A percentile compares a stretch with the other conserved stretches of the same genome.
phyloP scores from a whole-genome alignment of 2,888 invertebrate species.

The Belgica antarctica region DNA sequence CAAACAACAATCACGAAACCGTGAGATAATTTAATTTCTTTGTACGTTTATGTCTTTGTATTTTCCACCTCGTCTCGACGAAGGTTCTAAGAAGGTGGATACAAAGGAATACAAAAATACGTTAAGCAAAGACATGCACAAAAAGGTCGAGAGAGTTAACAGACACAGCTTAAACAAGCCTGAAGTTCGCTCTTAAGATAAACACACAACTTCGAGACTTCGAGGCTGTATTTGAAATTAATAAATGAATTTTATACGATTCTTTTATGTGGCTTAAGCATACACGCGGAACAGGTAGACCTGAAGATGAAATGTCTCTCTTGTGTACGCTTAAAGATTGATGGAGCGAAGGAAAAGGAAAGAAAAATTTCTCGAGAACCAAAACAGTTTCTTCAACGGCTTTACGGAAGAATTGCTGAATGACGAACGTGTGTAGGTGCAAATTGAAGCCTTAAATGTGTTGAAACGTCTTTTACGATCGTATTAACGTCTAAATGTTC shows the following conservation, averaged over 20 bases:
- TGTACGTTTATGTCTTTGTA: constrained; percentile 32
- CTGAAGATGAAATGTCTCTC: constrained; percentile 34
- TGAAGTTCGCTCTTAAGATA: constrained; percentile 23
- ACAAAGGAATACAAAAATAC: constrained; percentile 26
- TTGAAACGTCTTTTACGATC: neutral
- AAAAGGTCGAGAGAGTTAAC: too few relatives aligned
- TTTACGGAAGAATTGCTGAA: neutral
- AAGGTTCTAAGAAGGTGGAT: neutral
- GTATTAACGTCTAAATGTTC: neutral
- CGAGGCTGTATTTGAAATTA: constrained; percentile 32
- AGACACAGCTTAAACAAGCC: constrained; percentile 23
- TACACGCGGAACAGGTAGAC: constrained; percentile 36
- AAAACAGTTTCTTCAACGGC: neutral
- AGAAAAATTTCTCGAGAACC: neutral
- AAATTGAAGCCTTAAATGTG: constrained; percentile 17
- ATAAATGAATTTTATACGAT: constrained; percentile 37
- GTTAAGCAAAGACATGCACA: constrained; percentile 36
- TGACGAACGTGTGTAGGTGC: constrained; percentile 19
- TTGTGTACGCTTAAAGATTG: constrained; percentile 16
- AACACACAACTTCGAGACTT: constrained; percentile 24
- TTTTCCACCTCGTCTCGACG: neutral
- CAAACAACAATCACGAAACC: neutral
- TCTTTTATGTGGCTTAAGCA: constrained; percentile 2
- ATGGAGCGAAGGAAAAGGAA: neutral
- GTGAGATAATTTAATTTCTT: constrained; percentile 38